phyloP scores from a whole-genome alignment of 1,140 invertebrate genomes.

The Berghia stephanieae region DNA sequence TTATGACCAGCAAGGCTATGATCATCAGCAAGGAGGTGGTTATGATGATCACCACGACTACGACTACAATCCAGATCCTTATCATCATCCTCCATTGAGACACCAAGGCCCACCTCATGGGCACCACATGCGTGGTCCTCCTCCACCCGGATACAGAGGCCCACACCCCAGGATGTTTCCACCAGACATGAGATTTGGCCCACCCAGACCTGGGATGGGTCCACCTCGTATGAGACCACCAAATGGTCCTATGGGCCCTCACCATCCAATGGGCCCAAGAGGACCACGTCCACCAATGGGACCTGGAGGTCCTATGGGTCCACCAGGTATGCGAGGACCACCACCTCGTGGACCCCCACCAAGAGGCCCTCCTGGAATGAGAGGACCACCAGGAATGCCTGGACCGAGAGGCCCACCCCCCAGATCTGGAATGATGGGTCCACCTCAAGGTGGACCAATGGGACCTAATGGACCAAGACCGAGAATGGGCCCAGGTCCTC shows the following conservation, averaged over 20 bases:
- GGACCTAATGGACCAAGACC: constrained; percentile 24
- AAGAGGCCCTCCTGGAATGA: constrained; percentile 29
- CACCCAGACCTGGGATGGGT: constrained; percentile 29
- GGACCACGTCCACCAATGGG: constrained; percentile 31
- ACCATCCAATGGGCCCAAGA: constrained; percentile 33
- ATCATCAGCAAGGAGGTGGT: too few relatives aligned
- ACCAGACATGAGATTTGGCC: constrained; percentile 27
- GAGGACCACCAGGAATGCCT: constrained; percentile 24
- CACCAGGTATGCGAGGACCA: constrained; percentile 15
- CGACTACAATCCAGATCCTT: constrained; percentile 28
- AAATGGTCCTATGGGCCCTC: constrained; percentile 35
- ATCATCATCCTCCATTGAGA: constrained; percentile 27
- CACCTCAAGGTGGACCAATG: constrained; percentile 35
- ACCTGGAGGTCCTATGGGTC: constrained; percentile 30
- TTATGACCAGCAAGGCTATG: constrained; percentile 32
- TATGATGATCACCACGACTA: constrained; percentile 21
- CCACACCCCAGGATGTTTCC: constrained; percentile 37
- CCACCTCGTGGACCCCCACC: constrained; percentile 16
- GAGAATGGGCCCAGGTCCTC: constrained; percentile 37
- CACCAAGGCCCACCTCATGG: constrained; percentile 3
- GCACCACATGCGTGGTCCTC: constrained; percentile 23
- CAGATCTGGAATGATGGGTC: constrained; percentile 33
- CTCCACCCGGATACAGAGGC: constrained; percentile 29
- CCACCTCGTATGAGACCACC: constrained; percentile 31
- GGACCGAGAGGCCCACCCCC: constrained; percentile 19